These are phyloP conservation scores for Diabrotica virgifera DNA, from an alignment of 1,140 invertebrate species.

Conservation along the genomic window DNA sequence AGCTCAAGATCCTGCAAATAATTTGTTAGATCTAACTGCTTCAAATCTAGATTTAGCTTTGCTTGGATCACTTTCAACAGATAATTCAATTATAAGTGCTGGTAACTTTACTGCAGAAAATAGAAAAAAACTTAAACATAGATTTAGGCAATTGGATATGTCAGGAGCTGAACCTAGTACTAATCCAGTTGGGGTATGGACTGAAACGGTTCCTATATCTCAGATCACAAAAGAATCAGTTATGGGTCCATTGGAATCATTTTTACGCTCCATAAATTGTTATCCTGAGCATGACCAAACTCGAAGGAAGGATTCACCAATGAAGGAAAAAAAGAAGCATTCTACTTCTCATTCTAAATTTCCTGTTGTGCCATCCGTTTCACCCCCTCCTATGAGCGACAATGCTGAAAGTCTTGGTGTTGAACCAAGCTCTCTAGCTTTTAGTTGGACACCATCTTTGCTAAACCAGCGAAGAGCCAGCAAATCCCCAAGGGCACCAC, in stretches of 20 bases:
- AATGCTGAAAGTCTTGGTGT: conserved; percentile 28
- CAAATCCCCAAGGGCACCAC: conserved; percentile 26
- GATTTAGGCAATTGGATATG: conserved; percentile 24
- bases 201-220: conserved; percentile 38
- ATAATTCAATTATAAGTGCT: conserved; percentile 10
- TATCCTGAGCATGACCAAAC: conserved; percentile 44
- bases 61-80: conserved; percentile 18
- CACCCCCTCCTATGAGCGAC: conserved; percentile 36
- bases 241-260: conserved; percentile 44
- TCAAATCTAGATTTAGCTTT: conserved; percentile 28
- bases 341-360: conserved; percentile 25
- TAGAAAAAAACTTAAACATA: conserved; percentile 28
- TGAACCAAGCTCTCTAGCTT: conserved; percentile 33
- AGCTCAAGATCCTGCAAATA: conserved; percentile 1
- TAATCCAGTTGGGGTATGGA: conserved; percentile 27
- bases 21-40: conserved; percentile 23
- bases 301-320: conserved; percentile 33
- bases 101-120: conserved; percentile 15
- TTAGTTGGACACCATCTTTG: conserved; percentile 48
- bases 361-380: conserved; percentile 22
- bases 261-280: conserved; percentile 43
- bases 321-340: conserved; percentile 28
- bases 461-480: conserved; percentile 32
- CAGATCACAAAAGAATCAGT: conserved; percentile 40
- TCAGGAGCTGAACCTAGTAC: conserved; percentile 12